These are phyloP conservation scores for Eretmochelys imbricata DNA, from an alignment of 2,113 vertebrate species.

Conservation along the genomic window DNA sequence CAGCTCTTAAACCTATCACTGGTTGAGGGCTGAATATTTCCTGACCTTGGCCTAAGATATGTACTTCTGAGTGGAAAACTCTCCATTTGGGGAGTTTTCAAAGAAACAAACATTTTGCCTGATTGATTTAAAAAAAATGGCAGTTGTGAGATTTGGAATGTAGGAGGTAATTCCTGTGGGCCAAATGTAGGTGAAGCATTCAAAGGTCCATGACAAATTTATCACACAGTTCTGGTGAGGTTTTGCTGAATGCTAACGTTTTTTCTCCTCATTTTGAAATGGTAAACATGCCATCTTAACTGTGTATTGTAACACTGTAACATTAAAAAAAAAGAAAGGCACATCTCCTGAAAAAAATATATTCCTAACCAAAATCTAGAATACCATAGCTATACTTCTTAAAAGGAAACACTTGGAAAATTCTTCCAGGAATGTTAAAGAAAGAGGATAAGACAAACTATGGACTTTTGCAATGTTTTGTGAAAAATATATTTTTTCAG, in stretches of 20 bases:
- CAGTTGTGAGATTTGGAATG: neutral
- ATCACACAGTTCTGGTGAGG: neutral
- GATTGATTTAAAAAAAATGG: neutral
- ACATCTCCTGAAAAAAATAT: neutral
- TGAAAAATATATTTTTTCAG: neutral
- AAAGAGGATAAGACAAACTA: neutral
- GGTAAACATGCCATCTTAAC: neutral
- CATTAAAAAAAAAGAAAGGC: neutral
- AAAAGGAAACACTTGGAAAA: neutral
- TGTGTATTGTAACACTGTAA: neutral
- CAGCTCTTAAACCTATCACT: neutral
- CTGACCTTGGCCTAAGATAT: neutral
- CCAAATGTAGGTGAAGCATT: neutral
- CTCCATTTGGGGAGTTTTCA: neutral
- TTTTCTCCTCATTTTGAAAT: constrained; percentile 1
- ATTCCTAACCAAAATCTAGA: neutral
- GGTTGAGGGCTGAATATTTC: neutral
- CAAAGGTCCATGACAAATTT: neutral
- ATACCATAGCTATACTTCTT: neutral
- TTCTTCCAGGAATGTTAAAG: neutral
- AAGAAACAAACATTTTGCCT: neutral
- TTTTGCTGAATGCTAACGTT: neutral
- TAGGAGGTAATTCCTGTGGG: neutral
- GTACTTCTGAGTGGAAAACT: neutral
- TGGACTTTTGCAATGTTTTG: neutral